Evolutionary conservation across 2,797 vertebrate species (phyloP), one percentile per base, ranked within the genome.

Genomic region (Pseudochirops cupreus): DNA sequence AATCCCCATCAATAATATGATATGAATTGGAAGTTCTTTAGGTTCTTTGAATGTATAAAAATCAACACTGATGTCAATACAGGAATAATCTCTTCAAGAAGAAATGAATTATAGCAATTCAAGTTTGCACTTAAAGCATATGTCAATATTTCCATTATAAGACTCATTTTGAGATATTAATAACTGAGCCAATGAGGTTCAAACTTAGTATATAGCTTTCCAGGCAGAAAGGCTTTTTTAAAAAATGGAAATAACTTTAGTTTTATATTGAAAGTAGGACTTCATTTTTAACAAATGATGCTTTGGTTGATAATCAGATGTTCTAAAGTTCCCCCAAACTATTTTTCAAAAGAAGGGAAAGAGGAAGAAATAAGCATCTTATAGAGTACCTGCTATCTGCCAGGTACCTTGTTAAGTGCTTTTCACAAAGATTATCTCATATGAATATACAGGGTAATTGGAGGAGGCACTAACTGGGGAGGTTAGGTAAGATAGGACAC

Each of bases 41-140:
- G 46, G 92, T 95, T 96, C 91, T 94, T 95, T 74, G 94, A 94
- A 93, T n/a, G 94, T 9, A 89, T n/a, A 96, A 95, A 96, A 96
- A 54, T 33, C 94, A 89, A 56, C 31, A 89, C 93, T 55, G 94
- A 91, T 39, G 24, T 93, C 89, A 14, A 24, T 93, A 82, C 58
- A n/a, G n/a, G 94, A 95, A 46, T 6, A 91, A 55, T 26, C 62
- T 29, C 59, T 13, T 91, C 39, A 91, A 89, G 55, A 93, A 94
- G 91, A 93, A 91, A 89, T 2, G 0, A 29, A 62, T 57, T 28
- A 39, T 0, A 53, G 21, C 16, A 12, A 28, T 56, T 93, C 33
- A 14, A n/a, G 29, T n/a, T 9, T 58, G 31, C 18, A 57, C 89
- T 82, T 59, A 56, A 82, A 21, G 82, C 5, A 14, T 90, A 62